Percentiles rank a stretch among this genome's conserved stretches.
These are phyloP conservation scores for Lanistes nyassanus DNA, from an alignment of 1,140 invertebrate species.

Conservation along the genomic window DNA sequence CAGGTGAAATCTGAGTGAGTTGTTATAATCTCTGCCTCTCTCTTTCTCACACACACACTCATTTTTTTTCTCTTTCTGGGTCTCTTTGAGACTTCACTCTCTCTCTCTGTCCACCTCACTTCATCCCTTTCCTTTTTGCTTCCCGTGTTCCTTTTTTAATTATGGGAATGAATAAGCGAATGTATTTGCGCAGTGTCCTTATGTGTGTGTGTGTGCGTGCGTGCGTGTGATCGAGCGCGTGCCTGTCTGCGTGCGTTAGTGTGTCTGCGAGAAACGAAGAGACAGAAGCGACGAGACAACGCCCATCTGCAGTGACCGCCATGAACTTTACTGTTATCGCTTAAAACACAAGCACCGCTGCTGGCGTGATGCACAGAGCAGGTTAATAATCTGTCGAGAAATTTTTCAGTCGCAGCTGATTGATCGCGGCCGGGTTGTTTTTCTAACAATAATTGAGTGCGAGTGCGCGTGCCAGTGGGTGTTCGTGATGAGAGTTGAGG, in stretches of 20 bases:
- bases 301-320: too few species aligned
- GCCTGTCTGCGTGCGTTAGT: neutral
- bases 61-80: neutral
- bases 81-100: neutral
- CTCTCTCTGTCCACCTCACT: neutral
- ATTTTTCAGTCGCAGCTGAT: too few species aligned
- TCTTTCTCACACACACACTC: neutral
- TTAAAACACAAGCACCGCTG: too few species aligned
- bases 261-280: neutral
- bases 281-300: too few species aligned
- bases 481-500: too few species aligned
- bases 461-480: neutral
- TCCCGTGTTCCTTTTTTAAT: neutral
- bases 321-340: too few species aligned
- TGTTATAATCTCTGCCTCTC: too few species aligned
- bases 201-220: neutral
- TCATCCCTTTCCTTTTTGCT: neutral
- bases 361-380: too few species aligned
- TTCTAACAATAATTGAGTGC: neutral
- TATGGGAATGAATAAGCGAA: neutral
- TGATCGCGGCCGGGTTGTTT: too few species aligned
- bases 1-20: too few species aligned
- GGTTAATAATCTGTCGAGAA: too few species aligned
- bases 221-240: constrained; percentile 3
- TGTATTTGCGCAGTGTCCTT: neutral